Percentiles rank a stretch among this genome's conserved stretches.
Evolutionary conservation across 2,888 invertebrate genomes (phyloP).

Genomic region (Allygus modestus): DNA sequence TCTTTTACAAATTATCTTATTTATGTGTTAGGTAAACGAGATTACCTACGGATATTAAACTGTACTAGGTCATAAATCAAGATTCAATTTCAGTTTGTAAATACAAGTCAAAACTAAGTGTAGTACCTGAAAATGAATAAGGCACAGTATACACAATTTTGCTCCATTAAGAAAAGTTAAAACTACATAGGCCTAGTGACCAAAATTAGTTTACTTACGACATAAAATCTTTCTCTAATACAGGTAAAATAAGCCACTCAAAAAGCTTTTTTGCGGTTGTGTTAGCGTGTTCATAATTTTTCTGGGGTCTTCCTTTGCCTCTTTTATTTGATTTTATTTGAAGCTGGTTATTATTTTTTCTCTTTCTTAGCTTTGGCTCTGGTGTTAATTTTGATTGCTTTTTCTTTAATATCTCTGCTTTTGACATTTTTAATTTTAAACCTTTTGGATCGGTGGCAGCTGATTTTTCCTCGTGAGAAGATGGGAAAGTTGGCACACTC

Average conservation of each 20-base stretch:
- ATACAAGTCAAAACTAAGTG: too few relatives aligned
- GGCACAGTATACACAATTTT: too few relatives aligned
- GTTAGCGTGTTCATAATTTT: not conserved
- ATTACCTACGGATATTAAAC: too few relatives aligned
- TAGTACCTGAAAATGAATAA: too few relatives aligned
- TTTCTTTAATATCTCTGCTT: not conserved
- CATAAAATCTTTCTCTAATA: conserved; percentile 46
- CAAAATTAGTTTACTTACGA: conserved; percentile 2
- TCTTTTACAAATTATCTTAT: too few relatives aligned
- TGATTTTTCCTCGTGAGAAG: not conserved
- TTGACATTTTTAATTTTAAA: not conserved
- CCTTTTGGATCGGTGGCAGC: not conserved
- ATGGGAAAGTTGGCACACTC: not conserved
- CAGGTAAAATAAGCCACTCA: conserved; percentile 53
- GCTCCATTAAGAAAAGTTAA: too few relatives aligned
- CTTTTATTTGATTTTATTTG: not conserved
- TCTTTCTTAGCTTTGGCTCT: not conserved
- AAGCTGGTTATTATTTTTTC: not conserved
- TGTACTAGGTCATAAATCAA: too few relatives aligned
- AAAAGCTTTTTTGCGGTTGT: conserved; percentile 33
- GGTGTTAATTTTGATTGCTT: not conserved
- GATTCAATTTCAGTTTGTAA: too few relatives aligned
- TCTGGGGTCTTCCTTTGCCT: not conserved
- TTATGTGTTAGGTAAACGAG: too few relatives aligned
- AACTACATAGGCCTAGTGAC: too few relatives aligned